Conservation (phyloP, 2,113 vertebrate species). For the Stomatorhinus ivindoensis region DNA sequence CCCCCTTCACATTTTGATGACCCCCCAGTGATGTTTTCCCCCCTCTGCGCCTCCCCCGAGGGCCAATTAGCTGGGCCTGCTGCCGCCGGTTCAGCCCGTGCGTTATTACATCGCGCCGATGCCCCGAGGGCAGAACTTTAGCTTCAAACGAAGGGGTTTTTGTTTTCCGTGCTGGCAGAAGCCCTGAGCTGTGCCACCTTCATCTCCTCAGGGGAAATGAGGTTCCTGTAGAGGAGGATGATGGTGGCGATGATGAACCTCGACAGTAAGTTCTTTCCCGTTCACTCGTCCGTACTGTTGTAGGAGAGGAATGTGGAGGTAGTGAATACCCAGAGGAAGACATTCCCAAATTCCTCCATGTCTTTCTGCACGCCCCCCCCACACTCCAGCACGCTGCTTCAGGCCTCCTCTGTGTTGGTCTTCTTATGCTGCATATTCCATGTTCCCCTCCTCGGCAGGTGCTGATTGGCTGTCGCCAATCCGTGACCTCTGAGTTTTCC, state of each 20-base stretch:
- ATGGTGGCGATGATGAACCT: slow-evolving; percentile 76
- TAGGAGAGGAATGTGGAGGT: background rate
- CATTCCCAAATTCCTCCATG: slow-evolving; percentile 6
- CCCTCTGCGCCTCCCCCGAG: background rate
- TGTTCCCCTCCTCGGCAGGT: background rate
- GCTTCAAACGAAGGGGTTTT: background rate
- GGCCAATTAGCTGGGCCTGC: background rate
- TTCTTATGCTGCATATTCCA: background rate
- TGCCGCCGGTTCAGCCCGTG: background rate
- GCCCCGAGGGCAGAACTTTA: background rate
- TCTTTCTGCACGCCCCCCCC: slow-evolving; percentile 14
- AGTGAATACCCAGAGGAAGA: background rate
- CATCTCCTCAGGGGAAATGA: slow-evolving; percentile 87
- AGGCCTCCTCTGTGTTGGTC: background rate
- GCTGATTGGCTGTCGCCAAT: background rate
- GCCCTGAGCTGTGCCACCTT: slow-evolving; percentile 42
- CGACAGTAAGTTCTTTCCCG: slow-evolving; percentile 82
- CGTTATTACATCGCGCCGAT: background rate
- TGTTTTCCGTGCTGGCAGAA: slow-evolving; percentile 28
- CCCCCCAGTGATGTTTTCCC: background rate
- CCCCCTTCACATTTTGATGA: background rate
- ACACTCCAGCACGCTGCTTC: background rate
- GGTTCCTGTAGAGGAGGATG: slow-evolving; percentile 97
- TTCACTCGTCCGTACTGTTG: slow-evolving; percentile 15
- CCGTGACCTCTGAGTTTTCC: background rate